Conservation (phyloP, 1,140 invertebrate species). For the Drosophila repleta region DNA sequence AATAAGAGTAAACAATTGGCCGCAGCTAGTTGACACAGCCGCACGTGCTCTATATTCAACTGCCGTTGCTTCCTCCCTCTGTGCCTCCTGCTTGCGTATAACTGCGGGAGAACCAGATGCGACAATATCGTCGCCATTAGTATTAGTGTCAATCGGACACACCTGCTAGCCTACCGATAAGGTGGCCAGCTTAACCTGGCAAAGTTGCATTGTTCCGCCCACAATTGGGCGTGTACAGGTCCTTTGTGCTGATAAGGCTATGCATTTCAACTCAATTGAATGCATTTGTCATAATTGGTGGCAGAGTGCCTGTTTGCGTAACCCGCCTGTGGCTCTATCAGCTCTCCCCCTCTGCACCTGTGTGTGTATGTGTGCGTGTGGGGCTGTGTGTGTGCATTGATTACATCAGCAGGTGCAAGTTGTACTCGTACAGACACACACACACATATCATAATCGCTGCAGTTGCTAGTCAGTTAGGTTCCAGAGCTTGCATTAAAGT, state of each 20-base stretch:
- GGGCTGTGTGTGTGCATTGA: slow-evolving; percentile 14
- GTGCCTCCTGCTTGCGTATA: slow-evolving; percentile 3
- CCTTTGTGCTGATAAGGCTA: slow-evolving; percentile 52
- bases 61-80: not conserved
- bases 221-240: slow-evolving; percentile 16
- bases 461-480: slow-evolving; percentile 21
- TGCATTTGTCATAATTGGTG: slow-evolving; percentile 78
- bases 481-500: slow-evolving; percentile 53
- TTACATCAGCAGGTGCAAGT: slow-evolving; percentile 28
- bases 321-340: not conserved
- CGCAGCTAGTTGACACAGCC: slow-evolving; percentile 1
- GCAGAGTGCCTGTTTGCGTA: slow-evolving; percentile 23
- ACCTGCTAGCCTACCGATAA: slow-evolving; percentile 31
- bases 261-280: slow-evolving; percentile 65
- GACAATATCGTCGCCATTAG: slow-evolving; percentile 12
- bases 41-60: not conserved
- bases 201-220: slow-evolving; percentile 1
- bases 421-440: slow-evolving; percentile 12
- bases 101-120: not conserved
- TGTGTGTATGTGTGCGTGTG: no score
- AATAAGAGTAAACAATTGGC: not conserved
- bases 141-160: slow-evolving; percentile 21
- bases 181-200: not conserved
- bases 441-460: slow-evolving; percentile 39
- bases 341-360: not conserved